phyloP scores from a whole-genome alignment of 2,113 vertebrate genomes.

The Cyanoliseus patagonus region DNA sequence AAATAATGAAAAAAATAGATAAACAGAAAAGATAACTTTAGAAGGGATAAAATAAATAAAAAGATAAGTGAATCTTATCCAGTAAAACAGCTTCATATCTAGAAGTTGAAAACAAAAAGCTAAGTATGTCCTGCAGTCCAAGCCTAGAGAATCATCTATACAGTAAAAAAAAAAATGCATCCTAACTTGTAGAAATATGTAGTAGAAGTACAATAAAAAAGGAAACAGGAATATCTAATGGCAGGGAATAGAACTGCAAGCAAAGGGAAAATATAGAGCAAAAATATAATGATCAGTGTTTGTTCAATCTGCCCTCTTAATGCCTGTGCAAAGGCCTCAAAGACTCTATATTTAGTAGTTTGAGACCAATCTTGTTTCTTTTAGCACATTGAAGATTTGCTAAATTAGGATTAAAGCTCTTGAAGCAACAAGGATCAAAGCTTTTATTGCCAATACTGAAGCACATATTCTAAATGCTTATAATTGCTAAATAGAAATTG shows the following conservation, averaged over 20 bases:
- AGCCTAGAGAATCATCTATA: not conserved
- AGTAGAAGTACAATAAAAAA: not conserved
- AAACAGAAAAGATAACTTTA: not conserved
- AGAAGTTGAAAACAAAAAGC: not conserved
- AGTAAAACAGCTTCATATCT: not conserved
- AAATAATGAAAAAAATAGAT: not conserved
- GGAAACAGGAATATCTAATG: not conserved
- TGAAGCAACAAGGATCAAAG: slow-evolving; percentile 53
- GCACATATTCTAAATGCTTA: slow-evolving; percentile 39
- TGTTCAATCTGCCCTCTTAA: not conserved
- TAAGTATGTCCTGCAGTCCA: not conserved
- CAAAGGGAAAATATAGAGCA: not conserved
- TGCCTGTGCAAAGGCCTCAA: slow-evolving; percentile 28
- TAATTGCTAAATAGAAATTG: slow-evolving; percentile 52
- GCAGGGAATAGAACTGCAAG: not conserved
- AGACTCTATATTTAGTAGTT: slow-evolving; percentile 38
- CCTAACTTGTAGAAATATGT: slow-evolving; percentile 13
- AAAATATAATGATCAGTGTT: not conserved
- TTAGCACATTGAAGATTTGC: slow-evolving; percentile 52
- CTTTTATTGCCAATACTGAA: slow-evolving; percentile 36
- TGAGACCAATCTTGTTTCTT: slow-evolving; percentile 33
- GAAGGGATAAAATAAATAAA: not conserved
- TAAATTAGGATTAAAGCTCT: slow-evolving; percentile 56
- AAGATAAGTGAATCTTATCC: not conserved
- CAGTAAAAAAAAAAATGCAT: not conserved